A percentile compares a stretch with the other conserved stretches of the same genome.
Evolutionary conservation across 2,888 invertebrate species (phyloP).

Genomic region (Penaeus monodon): DNA sequence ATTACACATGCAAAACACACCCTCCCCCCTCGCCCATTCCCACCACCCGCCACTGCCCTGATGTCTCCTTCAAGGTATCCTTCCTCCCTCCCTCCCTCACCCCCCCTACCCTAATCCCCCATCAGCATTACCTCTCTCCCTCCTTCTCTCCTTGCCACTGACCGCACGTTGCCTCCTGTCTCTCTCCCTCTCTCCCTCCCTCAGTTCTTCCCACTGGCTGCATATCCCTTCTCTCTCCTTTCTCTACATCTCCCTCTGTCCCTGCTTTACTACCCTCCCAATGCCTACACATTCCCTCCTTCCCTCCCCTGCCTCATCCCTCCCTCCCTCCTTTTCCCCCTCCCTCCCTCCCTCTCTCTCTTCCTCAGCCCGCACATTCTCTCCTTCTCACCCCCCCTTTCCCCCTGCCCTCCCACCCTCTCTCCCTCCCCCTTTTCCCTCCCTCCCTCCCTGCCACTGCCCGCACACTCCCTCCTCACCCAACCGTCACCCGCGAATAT

Average conservation of each 20-base stretch:
- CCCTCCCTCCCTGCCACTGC: too few species aligned
- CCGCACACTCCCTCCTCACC: too few species aligned
- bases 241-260: neutral
- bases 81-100: neutral
- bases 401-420: too few species aligned
- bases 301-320: too few species aligned
- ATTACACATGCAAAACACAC: constrained; percentile 5
- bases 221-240: neutral
- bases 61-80: neutral
- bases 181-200: neutral
- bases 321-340: too few species aligned
- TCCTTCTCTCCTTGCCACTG: neutral
- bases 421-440: too few species aligned
- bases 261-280: neutral
- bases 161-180: neutral
- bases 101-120: neutral
- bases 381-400: too few species aligned
- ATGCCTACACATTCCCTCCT: too few species aligned
- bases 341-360: too few species aligned
- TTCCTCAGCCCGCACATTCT: too few species aligned
- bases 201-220: neutral
- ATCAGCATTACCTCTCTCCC: neutral
- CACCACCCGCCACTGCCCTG: neutral
- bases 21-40: neutral
- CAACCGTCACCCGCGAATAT: too few species aligned